phyloP scores from a whole-genome alignment of 2,888 invertebrate species.

The Drosophila gaucha region DNA sequence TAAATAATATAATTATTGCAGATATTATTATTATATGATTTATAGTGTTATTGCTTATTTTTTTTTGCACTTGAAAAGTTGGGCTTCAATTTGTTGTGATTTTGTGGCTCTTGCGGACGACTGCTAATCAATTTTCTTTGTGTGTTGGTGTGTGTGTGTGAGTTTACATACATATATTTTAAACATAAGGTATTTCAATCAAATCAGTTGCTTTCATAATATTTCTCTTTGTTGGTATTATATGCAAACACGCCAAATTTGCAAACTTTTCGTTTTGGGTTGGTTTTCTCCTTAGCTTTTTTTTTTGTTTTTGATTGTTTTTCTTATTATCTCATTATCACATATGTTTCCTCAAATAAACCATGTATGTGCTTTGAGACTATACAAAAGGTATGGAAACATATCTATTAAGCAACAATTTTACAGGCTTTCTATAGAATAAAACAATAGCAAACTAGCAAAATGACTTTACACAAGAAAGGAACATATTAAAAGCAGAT shows the following conservation, averaged over 20 bases:
- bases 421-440: conserved; percentile 48
- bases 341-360: conserved; percentile 76
- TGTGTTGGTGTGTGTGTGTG: conserved; percentile 15
- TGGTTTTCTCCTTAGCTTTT: conserved; percentile 27
- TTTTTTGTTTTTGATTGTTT: conserved; percentile 56
- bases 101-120: conserved; percentile 21
- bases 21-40: conserved; percentile 46
- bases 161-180: conserved; percentile 14
- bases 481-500: conserved; percentile 56
- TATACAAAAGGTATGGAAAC: conserved; percentile 62
- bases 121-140: conserved; percentile 14
- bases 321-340: conserved; percentile 83
- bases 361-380: conserved; percentile 45
- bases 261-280: conserved; percentile 19
- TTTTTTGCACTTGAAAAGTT: conserved; percentile 20
- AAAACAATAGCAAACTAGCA: conserved; percentile 27
- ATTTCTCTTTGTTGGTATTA: conserved; percentile 19
- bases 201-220: conserved; percentile 32
- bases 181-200: conserved; percentile 33
- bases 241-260: conserved; percentile 46
- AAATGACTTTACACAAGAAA: conserved; percentile 48
- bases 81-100: conserved; percentile 24
- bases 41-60: conserved; percentile 23
- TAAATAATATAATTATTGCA: conserved; percentile 53
- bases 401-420: conserved; percentile 72